Evolutionary conservation across 1,140 invertebrate genomes (phyloP).

Genomic region (Drosophila trapezifrons): DNA sequence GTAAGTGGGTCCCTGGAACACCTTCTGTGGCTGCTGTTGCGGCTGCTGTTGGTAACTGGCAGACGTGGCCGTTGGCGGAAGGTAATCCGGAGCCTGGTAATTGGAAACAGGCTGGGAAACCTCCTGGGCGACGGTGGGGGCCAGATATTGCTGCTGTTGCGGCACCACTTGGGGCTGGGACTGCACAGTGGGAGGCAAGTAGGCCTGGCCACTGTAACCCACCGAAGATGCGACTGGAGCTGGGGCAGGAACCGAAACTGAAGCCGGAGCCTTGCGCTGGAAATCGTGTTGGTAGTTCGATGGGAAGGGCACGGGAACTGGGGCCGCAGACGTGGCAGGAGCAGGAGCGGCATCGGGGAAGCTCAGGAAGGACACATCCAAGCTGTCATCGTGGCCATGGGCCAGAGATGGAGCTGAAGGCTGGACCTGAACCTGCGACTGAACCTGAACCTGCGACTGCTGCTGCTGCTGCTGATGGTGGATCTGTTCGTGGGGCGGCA

Average conservation of each 20-base stretch:
- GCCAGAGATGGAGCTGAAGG: neutral
- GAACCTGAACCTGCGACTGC: conserved; percentile 16
- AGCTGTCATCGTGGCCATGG: conserved; percentile 40
- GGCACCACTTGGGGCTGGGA: conserved; percentile 8
- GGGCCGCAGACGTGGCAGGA: conserved; percentile 6
- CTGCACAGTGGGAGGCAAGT: conserved; percentile 50
- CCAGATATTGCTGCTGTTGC: conserved; percentile 31
- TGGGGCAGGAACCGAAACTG: neutral
- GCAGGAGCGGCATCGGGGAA: conserved; percentile 49
- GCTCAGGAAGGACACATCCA: conserved; percentile 64
- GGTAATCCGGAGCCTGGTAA: conserved; percentile 61
- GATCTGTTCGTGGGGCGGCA: conserved; percentile 61
- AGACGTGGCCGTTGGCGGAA: conserved; percentile 47
- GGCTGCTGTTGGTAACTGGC: conserved; percentile 29
- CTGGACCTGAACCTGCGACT: conserved; percentile 12
- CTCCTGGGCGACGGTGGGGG: conserved; percentile 19
- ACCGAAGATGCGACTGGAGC: neutral
- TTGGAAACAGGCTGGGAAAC: conserved; percentile 25
- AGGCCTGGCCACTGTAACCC: conserved; percentile 32
- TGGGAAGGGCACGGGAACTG: conserved; percentile 65
- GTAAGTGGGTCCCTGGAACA: conserved; percentile 35
- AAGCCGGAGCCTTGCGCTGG: conserved; percentile 25
- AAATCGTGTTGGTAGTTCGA: conserved; percentile 78
- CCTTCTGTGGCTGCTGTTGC: conserved; percentile 29
- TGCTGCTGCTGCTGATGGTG: conserved; percentile 40